phyloP scores from a whole-genome alignment of 2,888 invertebrate genomes.

The Platycheirus rosarum region DNA sequence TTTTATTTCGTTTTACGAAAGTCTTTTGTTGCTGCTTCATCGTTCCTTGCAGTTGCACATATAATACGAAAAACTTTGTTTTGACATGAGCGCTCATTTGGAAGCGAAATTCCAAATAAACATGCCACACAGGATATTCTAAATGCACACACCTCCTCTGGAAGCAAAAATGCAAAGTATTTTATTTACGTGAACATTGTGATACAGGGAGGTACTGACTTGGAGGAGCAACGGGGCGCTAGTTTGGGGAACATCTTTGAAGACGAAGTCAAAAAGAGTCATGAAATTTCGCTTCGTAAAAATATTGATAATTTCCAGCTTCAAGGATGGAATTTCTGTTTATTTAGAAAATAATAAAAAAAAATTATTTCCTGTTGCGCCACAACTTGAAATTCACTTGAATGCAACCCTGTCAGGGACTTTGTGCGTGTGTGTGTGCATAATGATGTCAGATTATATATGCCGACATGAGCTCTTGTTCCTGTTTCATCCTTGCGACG shows the following conservation, averaged over 20 bases:
- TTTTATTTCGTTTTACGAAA: constrained; percentile 36
- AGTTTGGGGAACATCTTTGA: neutral
- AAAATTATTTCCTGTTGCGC: neutral
- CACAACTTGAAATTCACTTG: neutral
- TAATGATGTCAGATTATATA: constrained; percentile 49
- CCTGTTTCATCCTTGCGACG: constrained; percentile 14
- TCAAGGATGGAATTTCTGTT: neutral
- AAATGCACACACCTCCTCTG: constrained; percentile 5
- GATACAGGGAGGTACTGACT: neutral
- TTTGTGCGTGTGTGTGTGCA: constrained; percentile 32
- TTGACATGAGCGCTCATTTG: constrained; percentile 70
- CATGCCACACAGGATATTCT: constrained; percentile 36
- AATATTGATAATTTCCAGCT: no score
- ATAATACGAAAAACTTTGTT: constrained; percentile 45
- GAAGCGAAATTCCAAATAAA: constrained; percentile 58
- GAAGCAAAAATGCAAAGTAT: neutral
- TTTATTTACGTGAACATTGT: neutral
- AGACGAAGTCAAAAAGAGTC: neutral
- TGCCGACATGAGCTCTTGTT: constrained; percentile 37
- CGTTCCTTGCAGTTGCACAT: constrained; percentile 16
- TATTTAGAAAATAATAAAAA: neutral
- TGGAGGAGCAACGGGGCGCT: neutral
- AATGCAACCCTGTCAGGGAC: constrained; percentile 26
- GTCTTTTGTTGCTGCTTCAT: constrained; percentile 46
- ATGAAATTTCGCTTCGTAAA: no score